These are phyloP conservation scores for Aphrophora alni DNA, from an alignment of 2,888 invertebrate genomes.

Conservation along the genomic window DNA sequence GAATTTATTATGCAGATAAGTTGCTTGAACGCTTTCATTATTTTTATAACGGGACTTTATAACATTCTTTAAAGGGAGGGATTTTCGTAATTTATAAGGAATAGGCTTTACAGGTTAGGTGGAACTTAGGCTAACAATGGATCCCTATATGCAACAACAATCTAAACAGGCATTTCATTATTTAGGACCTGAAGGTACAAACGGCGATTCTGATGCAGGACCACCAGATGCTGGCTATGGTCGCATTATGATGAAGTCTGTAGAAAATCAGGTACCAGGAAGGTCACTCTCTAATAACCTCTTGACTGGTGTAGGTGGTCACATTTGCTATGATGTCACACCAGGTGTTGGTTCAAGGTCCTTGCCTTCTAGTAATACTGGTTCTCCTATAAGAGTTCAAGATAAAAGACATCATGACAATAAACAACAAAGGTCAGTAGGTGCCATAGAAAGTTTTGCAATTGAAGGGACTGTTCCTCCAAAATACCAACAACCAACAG, in stretches of 20 bases:
- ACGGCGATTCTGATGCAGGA: background rate
- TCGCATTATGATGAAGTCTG: background rate
- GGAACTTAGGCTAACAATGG: background rate
- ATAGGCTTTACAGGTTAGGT: background rate
- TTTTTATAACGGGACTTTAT: background rate
- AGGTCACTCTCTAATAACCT: background rate
- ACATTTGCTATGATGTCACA: constrained; percentile 11
- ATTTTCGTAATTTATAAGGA: background rate
- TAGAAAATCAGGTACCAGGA: background rate
- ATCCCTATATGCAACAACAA: constrained; percentile 2
- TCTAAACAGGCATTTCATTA: background rate
- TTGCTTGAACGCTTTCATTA: background rate
- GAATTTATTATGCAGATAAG: background rate
- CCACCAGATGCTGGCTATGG: background rate
- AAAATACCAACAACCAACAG: constrained; percentile 51
- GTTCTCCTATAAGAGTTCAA: constrained; percentile 46
- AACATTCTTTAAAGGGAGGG: background rate
- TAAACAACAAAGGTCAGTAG: constrained; percentile 64
- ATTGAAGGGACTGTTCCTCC: constrained; percentile 57
- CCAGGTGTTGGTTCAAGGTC: constrained; percentile 47
- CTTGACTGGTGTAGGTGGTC: background rate
- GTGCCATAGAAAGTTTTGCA: constrained; percentile 71
- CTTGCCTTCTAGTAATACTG: constrained; percentile 47
- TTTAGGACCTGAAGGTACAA: background rate
- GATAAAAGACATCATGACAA: constrained; percentile 50